These are phyloP conservation scores for Protophormia terraenovae DNA, from an alignment of 2,888 invertebrate genomes.

Conservation along the genomic window DNA sequence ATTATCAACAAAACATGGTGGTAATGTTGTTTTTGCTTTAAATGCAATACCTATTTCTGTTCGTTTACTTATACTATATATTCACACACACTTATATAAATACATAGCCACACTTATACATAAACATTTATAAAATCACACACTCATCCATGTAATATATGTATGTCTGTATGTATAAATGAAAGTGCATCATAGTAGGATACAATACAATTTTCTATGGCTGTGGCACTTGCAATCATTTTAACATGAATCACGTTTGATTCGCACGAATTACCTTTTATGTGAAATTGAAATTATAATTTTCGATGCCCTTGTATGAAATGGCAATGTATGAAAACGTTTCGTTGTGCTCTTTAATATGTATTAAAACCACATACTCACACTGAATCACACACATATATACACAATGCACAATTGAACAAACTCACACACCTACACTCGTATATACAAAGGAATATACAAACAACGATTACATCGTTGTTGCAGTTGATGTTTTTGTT, in stretches of 20 bases:
- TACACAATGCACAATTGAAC: background rate
- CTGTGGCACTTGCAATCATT: constrained; percentile 76
- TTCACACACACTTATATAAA: constrained; percentile 31
- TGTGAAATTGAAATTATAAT: constrained; percentile 80
- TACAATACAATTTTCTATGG: constrained; percentile 61
- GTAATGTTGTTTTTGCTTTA: constrained; percentile 41
- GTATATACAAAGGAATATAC: constrained; percentile 20
- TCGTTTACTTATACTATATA: constrained; percentile 39
- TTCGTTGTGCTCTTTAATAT: constrained; percentile 52
- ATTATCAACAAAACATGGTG: constrained; percentile 54
- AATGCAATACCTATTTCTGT: constrained; percentile 57
- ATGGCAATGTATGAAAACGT: constrained; percentile 54
- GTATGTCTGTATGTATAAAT: background rate
- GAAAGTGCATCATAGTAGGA: too few species aligned
- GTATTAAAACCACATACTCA: constrained; percentile 45
- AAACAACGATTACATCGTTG: background rate
- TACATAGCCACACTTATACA: constrained; percentile 21
- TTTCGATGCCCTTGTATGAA: constrained; percentile 72
- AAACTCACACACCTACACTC: background rate
- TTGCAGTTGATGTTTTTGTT: constrained; percentile 20
- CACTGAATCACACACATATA: background rate
- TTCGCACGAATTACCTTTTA: constrained; percentile 80
- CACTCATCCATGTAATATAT: too few species aligned
- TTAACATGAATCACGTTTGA: constrained; percentile 80
- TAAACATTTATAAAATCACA: too few species aligned